A percentile compares a stretch with the other conserved stretches of the same genome.
Evolutionary conservation across 2,888 invertebrate species (phyloP).

Genomic region (Ptychoptera contaminata): DNA sequence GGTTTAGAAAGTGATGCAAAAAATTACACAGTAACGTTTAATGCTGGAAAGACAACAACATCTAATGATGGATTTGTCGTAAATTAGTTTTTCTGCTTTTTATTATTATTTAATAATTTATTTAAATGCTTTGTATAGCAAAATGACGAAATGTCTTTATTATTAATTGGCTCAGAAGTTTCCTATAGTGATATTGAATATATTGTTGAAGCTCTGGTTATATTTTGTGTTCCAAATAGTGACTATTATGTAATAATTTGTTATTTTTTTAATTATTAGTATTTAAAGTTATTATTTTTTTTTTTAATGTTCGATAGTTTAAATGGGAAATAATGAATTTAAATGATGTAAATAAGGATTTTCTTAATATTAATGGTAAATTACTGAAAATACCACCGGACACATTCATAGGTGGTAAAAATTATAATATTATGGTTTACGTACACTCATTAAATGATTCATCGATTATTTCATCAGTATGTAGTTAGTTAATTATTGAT

Average conservation of each 20-base stretch:
- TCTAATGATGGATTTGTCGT: background rate
- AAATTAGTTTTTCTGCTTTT: background rate
- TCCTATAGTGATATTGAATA: background rate
- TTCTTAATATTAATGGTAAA: background rate
- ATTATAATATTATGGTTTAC: background rate
- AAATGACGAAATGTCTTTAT: conserved; percentile 1
- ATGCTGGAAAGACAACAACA: background rate
- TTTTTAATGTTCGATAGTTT: background rate
- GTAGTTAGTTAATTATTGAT: too few relatives aligned
- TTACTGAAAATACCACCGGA: background rate
- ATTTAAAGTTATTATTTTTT: too few relatives aligned
- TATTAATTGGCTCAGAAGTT: conserved; percentile 2
- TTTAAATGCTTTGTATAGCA: background rate
- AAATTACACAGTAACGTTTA: conserved; percentile 1
- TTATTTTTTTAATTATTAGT: too few relatives aligned
- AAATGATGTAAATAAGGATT: background rate
- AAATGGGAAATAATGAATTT: background rate
- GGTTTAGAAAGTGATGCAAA: background rate
- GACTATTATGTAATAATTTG: background rate
- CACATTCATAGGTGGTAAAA: background rate
- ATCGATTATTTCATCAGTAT: too few relatives aligned
- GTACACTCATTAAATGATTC: too few relatives aligned
- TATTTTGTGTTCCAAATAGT: conserved; percentile 1
- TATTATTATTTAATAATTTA: background rate
- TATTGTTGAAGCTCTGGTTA: background rate